Evolutionary conservation across 2,888 invertebrate species (phyloP).

Genomic region (Heliconius aoede): DNA sequence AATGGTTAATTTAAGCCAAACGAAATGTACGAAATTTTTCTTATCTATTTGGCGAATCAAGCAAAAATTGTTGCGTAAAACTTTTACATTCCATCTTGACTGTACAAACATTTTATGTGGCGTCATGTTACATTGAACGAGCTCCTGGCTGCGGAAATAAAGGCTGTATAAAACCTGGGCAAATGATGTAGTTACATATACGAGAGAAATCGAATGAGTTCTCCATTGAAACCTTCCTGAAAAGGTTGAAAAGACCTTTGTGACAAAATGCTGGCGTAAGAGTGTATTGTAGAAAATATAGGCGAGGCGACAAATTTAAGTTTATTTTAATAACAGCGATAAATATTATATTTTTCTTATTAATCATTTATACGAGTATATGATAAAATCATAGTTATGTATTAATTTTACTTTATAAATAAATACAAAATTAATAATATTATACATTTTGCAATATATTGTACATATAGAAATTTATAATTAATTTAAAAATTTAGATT

Average conservation of each 20-base stretch:
- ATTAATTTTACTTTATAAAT: too few relatives aligned
- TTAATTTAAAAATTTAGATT: not conserved
- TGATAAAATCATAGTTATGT: too few relatives aligned
- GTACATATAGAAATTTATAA: too few relatives aligned
- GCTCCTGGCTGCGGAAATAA: conserved; percentile 44
- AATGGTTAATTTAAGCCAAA: not conserved
- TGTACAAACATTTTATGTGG: conserved; percentile 39
- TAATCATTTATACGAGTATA: too few relatives aligned
- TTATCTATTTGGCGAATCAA: conserved; percentile 44
- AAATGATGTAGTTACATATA: conserved; percentile 47
- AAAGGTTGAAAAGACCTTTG: conserved; percentile 48
- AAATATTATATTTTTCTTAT: too few relatives aligned
- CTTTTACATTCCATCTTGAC: conserved; percentile 30
- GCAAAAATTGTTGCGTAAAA: conserved; percentile 31
- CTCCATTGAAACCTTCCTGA: conserved; percentile 46
- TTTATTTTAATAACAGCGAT: conserved; percentile 17
- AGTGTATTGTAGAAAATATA: conserved; percentile 35
- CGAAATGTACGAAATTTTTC: not conserved
- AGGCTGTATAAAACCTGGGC: conserved; percentile 47
- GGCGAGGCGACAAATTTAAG: conserved; percentile 27
- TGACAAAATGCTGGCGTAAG: conserved; percentile 45
- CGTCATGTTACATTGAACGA: conserved; percentile 41
- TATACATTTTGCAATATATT: too few relatives aligned
- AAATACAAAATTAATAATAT: too few relatives aligned
- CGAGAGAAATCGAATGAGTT: conserved; percentile 48